phyloP scores from a whole-genome alignment of 2,797 vertebrate genomes.

The Florisuga fusca region DNA sequence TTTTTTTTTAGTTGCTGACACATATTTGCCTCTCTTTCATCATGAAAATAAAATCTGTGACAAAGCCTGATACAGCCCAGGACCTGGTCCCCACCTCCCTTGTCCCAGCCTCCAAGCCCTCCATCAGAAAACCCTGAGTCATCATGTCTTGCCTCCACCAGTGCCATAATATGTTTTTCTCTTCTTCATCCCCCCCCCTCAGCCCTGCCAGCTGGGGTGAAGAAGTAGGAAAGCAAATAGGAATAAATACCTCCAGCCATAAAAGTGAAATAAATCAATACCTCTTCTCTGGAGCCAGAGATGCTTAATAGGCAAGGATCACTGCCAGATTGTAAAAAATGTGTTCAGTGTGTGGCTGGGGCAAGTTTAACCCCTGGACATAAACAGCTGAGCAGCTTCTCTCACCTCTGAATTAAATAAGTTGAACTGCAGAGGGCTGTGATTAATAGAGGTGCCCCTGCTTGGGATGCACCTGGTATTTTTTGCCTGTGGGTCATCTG shows the following conservation, averaged over 20 bases:
- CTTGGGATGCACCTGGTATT: neutral
- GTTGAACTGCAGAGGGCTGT: constrained; percentile 28
- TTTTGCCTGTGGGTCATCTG: neutral
- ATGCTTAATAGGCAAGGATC: constrained; percentile 77
- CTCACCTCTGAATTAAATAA: constrained; percentile 64
- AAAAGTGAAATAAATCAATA: constrained; percentile 77
- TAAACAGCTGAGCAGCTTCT: constrained; percentile 55
- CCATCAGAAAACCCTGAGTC: constrained; percentile 25
- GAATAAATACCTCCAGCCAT: constrained; percentile 73
- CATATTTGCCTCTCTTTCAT: neutral
- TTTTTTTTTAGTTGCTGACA: neutral
- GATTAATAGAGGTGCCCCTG: constrained; percentile 23
- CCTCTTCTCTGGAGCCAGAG: constrained; percentile 68
- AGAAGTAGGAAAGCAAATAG: constrained; percentile 64
- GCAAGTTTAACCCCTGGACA: constrained; percentile 63
- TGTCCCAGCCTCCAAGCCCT: neutral
- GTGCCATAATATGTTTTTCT: neutral
- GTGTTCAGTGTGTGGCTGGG: constrained; percentile 60
- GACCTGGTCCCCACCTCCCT: neutral
- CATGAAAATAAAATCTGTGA: constrained; percentile 1
- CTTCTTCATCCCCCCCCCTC: neutral
- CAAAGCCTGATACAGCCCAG: neutral
- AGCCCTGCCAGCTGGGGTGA: neutral
- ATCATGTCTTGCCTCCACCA: constrained; percentile 31
- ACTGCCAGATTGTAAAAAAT: constrained; percentile 74